Evolutionary conservation across 2,797 vertebrate species (phyloP).

Genomic region (Amblyopsis hoosieri): DNA sequence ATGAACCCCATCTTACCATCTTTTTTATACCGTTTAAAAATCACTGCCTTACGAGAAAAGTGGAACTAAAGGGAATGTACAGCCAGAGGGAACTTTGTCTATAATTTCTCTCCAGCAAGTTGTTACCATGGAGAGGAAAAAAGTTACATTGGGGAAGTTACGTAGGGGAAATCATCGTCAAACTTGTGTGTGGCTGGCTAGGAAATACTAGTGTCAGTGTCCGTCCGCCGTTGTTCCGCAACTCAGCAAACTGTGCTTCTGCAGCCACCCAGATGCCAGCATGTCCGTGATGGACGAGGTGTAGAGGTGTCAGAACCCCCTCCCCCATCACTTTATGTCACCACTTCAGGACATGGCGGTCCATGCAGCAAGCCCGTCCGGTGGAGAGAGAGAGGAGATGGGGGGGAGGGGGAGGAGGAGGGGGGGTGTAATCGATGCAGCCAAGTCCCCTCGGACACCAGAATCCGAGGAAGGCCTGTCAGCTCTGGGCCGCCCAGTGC

Average conservation of each 20-base stretch:
- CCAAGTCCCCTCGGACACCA: constrained; percentile 79
- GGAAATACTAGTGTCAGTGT: constrained; percentile 7
- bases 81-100: no score
- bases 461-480: constrained; percentile 84
- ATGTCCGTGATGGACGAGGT: constrained; percentile 48
- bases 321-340: constrained; percentile 26
- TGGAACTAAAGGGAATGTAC: no score
- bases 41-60: no score
- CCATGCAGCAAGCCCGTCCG: constrained; percentile 73
- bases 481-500: constrained; percentile 82
- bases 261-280: constrained; percentile 40
- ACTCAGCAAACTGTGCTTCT: constrained; percentile 38
- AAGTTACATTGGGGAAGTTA: no score
- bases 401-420: neutral
- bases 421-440: constrained; percentile 86
- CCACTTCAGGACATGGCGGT: constrained; percentile 54
- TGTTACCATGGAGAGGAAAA: no score
- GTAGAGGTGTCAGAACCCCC: constrained; percentile 50
- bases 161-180: no score
- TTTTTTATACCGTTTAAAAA: no score
- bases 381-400: neutral
- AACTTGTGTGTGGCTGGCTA: neutral
- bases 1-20: no score
- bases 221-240: constrained; percentile 6
- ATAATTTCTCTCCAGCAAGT: no score